phyloP scores from a whole-genome alignment of 2,797 vertebrate species.

The Avahi laniger region DNA sequence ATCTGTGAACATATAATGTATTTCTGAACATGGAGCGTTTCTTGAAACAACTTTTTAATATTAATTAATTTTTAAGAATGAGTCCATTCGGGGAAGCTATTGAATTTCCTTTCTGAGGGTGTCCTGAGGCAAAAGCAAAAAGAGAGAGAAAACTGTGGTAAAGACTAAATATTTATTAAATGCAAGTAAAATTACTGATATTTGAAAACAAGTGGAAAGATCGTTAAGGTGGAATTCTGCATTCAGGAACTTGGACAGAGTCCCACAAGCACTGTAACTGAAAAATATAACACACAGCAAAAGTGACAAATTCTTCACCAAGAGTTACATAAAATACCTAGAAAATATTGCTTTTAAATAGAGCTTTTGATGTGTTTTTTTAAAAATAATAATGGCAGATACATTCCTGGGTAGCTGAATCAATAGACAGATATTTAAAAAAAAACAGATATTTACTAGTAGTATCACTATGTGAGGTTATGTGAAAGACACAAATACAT shows the following conservation, averaged over 20 bases:
- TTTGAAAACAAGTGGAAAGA: not conserved
- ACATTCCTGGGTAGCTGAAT: not conserved
- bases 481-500: not conserved
- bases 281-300: not conserved
- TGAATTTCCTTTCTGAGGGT: not conserved
- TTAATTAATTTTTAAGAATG: constrained; percentile 2
- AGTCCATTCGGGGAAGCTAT: not conserved
- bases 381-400: not conserved
- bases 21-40: constrained; percentile 23
- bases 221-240: not conserved
- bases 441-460: not conserved
- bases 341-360: not conserved
- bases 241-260: not conserved
- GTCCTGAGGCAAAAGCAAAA: not conserved
- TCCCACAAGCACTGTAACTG: not conserved
- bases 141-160: not conserved
- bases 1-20: not conserved
- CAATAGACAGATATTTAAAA: not conserved
- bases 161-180: not conserved
- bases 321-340: not conserved
- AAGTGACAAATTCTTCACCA: not conserved
- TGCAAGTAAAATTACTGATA: not conserved
- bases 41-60: not conserved
- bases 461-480: not conserved
- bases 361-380: not conserved